phyloP scores from a whole-genome alignment of 2,888 invertebrate species.

The Pseudanteris insignis region DNA sequence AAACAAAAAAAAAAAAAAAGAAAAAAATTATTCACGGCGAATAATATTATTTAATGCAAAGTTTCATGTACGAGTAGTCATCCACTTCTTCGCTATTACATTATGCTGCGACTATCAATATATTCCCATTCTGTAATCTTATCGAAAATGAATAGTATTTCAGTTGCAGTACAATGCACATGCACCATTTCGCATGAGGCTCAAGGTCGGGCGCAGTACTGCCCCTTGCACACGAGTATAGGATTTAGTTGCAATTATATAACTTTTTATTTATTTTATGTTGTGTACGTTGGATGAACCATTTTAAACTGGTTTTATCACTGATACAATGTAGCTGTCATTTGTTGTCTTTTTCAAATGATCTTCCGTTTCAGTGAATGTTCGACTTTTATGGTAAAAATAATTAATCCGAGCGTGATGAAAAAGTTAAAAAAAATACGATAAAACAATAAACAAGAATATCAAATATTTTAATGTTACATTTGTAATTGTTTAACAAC shows the following conservation, averaged over 20 bases:
- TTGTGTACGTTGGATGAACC: too few relatives aligned
- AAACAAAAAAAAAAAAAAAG: too few relatives aligned
- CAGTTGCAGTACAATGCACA: constrained; percentile 12
- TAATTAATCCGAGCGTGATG: too few relatives aligned
- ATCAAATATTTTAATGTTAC: too few relatives aligned
- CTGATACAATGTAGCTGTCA: background rate
- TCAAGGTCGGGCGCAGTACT: constrained; percentile 14
- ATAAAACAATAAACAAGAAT: too few relatives aligned
- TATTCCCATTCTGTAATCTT: constrained; percentile 19
- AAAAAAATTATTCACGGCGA: too few relatives aligned
- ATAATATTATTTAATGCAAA: too few relatives aligned
- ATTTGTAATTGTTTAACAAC: too few relatives aligned
- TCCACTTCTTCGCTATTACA: constrained; percentile 7
- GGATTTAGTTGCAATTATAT: background rate
- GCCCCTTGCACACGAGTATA: constrained; percentile 4
- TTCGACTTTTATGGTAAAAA: too few relatives aligned
- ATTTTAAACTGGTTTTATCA: constrained; percentile 1
- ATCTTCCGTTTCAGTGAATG: too few relatives aligned
- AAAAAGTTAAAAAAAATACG: too few relatives aligned
- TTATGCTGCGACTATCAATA: constrained; percentile 13
- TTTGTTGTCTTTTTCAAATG: background rate
- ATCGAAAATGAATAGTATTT: constrained; percentile 14
- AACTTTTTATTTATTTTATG: background rate
- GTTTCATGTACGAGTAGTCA: background rate
- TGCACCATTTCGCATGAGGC: constrained; percentile 14